These are phyloP conservation scores for Uloborus plumipes DNA, from an alignment of 2,888 invertebrate genomes.

Conservation along the genomic window DNA sequence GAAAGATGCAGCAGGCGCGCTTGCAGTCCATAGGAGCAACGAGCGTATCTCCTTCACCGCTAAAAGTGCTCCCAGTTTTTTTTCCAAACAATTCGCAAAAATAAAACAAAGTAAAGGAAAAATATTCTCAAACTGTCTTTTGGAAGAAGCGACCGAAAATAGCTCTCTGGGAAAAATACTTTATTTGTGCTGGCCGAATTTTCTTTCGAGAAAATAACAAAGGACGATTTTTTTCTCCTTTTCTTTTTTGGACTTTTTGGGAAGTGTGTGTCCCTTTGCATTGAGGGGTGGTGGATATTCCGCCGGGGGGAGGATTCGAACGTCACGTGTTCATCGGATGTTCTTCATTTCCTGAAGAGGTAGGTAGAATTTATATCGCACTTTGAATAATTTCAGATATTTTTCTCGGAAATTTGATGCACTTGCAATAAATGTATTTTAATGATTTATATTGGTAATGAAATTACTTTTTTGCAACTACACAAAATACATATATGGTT, in stretches of 20 bases:
- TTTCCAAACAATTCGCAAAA: slow-evolving; percentile 10
- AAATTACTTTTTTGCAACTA: too few species aligned
- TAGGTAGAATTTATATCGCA: too few species aligned
- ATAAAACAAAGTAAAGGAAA: slow-evolving; percentile 19
- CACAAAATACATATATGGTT: too few species aligned
- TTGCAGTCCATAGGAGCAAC: slow-evolving; percentile 50
- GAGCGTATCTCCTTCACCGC: slow-evolving; percentile 36
- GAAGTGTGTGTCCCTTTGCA: not conserved
- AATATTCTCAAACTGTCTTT: not conserved
- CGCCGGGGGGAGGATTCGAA: slow-evolving; percentile 41
- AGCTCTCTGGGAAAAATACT: slow-evolving; percentile 7
- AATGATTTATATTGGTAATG: too few species aligned
- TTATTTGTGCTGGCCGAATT: slow-evolving; percentile 3
- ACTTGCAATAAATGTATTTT: too few species aligned
- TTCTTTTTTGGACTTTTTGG: not conserved
- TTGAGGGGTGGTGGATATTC: slow-evolving; percentile 48
- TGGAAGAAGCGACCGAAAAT: not conserved
- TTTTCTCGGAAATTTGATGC: too few species aligned
- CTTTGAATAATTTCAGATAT: too few species aligned
- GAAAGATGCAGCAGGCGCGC: slow-evolving; percentile 22
- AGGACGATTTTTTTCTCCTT: not conserved
- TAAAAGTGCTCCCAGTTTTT: slow-evolving; percentile 32
- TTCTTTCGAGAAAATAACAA: not conserved
- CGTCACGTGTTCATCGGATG: slow-evolving; percentile 56
- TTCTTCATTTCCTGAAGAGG: slow-evolving; percentile 16